Base-by-base conservation (phyloP, 2,888 invertebrate genomes). In the Trichogramma evanescens region DNA sequence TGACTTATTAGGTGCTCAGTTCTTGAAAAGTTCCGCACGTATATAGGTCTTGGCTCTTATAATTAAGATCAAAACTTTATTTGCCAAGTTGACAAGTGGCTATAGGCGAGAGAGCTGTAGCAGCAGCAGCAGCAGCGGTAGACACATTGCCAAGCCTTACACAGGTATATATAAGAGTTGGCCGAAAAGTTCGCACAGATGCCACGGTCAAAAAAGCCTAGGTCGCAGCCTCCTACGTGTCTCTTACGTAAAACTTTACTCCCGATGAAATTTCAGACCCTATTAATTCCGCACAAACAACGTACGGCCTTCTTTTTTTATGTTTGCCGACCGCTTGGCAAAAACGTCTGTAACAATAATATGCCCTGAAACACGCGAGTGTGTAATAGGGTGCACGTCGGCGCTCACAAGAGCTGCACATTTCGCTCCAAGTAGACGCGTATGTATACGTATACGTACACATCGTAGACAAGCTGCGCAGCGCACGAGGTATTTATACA, bases 41-140 rank as follows among this genome's bases (percentile, higher is more conserved):
- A 7, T 49, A n/a, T 48, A 40, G 9, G 48, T 45, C 61, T 26
- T 26, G 26, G 26, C 26, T 26, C 26, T 26, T 26, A 26, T 58
- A 61, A 61, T 61, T 61, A 58, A 49, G 61, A 51, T 26, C 26
- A 43, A 48, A 61, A 58, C 50, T 54, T 50, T 58, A 58, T 57
- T 60, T 57, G 58, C 50, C 48, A 39, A 54, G 54, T 51, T 40
- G 51, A 51, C 10, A 26, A 9, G 45, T 45, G 45, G 45, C 45
- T 8, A 9, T 45, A 9, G 45, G 45, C 45, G 2, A n/a, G 45
- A 8, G 10, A 9, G 9, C 53, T 10, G 9, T 41, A 43, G 9
- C 42, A 7, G 53, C 9, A 42, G 43, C 9, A 26, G 26, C 26
- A 26, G 26, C 26, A 26, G 26, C 26, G 2, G 26, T 26, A 26